These are phyloP conservation scores for Styela clava DNA, from an alignment of 23 tunicate genomes.

Conservation along the genomic window DNA sequence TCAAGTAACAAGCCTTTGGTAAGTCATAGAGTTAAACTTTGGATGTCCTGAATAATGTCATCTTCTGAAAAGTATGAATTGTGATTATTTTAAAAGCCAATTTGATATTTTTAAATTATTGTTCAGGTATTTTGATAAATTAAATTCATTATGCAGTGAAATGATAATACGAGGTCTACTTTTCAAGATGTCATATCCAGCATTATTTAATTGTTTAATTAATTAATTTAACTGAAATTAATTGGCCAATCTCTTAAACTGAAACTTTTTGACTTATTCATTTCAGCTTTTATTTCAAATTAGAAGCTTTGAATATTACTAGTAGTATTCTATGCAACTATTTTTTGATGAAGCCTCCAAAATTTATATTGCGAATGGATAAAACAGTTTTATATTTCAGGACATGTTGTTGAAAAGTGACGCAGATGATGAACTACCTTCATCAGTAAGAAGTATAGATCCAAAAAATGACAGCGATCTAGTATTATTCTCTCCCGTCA, in stretches of 20 bases:
- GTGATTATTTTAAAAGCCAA: no score
- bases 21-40: neutral
- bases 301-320: no score
- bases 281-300: no score
- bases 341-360: no score
- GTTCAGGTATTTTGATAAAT: no score
- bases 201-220: neutral
- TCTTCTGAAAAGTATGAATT: no score
- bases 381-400: slow-evolving; percentile 17
- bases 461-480: slow-evolving; percentile 29
- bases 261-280: no score
- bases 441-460: slow-evolving; percentile 35
- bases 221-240: neutral
- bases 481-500: slow-evolving; percentile 7
- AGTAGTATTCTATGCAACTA: no score
- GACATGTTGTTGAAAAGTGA: slow-evolving; percentile 18
- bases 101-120: no score
- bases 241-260: neutral
- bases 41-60: no score
- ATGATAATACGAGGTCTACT: neutral
- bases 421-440: slow-evolving; percentile 34
- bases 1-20: slow-evolving; percentile 20
- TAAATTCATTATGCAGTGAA: no score
- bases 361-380: no score
- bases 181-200: neutral